Evolutionary conservation across 2,888 invertebrate species (phyloP), one percentile per base, ranked within the genome.

Genomic region (Cheilosia pagana): DNA sequence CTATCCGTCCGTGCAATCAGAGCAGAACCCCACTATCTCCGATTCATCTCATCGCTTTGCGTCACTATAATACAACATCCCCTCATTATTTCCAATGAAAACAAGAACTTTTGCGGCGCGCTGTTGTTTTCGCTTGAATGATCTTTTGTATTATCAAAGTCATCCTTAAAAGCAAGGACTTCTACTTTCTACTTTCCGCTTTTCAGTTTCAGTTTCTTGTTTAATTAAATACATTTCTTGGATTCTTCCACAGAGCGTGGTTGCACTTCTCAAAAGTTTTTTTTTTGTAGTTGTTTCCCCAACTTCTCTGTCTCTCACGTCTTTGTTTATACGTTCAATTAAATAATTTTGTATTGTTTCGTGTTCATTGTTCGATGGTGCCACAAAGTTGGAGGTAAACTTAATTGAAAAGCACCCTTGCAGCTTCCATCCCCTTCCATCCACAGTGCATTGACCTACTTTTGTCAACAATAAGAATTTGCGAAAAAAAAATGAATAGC

Each of bases 211-310:
- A 25, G 7, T 25, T 28, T 67, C 62, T 77, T 82, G 72, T 82
- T 82, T 77, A 78, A 82, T 78, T 82, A 77, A 72, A 82, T 60
- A 82, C 82, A 82, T 72, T 67, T 77, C 82, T 77, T 60, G 19
- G 67, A 77, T 82, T 82, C 67, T 82, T 82, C 76, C 41, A 72
- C 59, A 50, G 76, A 50, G 76, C 65, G 59, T 39, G 76, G 45
- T 48, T 71, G 57, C 43, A 68, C 21, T 43, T 50, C 53, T 14
- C 3, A 12, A 19, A 53, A 43, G 14, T 53, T 67, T 21, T 48
- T 48, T 55, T 31, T 48, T 63, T 72, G 50, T n/a, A 23, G 31
- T 31, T 63, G 25, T 59, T 41, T 8, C 7, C 19, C 57, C 6
- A 28, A 1, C 28, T 8, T 12, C 7, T 28, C n/a, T 19, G 8